Percentiles rank a stretch among this genome's conserved stretches.
These are phyloP conservation scores for Dipodomys ordii DNA, from an alignment of 2,113 vertebrate genomes.

Conservation along the genomic window DNA sequence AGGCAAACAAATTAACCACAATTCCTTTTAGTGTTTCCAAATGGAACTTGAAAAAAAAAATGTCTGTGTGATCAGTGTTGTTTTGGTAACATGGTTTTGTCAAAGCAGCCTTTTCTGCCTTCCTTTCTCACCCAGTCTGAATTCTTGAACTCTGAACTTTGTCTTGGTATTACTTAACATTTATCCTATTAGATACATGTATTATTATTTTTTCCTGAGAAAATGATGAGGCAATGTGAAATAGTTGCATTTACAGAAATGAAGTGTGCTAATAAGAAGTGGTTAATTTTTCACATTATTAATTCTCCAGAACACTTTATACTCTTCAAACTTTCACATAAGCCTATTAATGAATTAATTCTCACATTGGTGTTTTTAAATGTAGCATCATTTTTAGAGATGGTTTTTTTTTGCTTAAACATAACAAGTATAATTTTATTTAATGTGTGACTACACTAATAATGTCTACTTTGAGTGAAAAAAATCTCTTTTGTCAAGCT, in stretches of 20 bases:
- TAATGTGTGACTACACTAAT: conserved; percentile 34
- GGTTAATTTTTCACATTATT: conserved; percentile 63
- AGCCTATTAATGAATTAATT: conserved; percentile 63
- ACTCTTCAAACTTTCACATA: conserved; percentile 27
- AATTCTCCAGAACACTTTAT: conserved; percentile 48
- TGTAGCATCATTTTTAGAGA: background rate
- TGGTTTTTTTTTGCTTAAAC: conserved; percentile 14
- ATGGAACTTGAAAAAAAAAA: too few species aligned
- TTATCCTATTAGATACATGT: background rate
- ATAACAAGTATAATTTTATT: conserved; percentile 25
- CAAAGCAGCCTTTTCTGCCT: background rate
- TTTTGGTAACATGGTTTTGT: background rate
- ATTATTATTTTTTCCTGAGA: background rate
- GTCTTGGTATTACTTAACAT: background rate
- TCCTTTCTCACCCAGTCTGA: background rate
- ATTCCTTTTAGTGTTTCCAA: background rate
- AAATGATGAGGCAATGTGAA: conserved; percentile 22
- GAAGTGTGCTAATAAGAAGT: conserved; percentile 54
- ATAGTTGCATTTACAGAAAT: conserved; percentile 53
- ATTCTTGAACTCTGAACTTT: background rate
- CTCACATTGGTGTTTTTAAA: conserved; percentile 60
- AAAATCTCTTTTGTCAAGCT: background rate
- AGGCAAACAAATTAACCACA: conserved; percentile 18
- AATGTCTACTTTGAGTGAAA: conserved; percentile 14
- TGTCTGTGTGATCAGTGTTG: background rate